Evolutionary conservation across 2,113 vertebrate species (phyloP), one percentile per base, ranked within the genome.

Genomic region (Glaucomys volans): DNA sequence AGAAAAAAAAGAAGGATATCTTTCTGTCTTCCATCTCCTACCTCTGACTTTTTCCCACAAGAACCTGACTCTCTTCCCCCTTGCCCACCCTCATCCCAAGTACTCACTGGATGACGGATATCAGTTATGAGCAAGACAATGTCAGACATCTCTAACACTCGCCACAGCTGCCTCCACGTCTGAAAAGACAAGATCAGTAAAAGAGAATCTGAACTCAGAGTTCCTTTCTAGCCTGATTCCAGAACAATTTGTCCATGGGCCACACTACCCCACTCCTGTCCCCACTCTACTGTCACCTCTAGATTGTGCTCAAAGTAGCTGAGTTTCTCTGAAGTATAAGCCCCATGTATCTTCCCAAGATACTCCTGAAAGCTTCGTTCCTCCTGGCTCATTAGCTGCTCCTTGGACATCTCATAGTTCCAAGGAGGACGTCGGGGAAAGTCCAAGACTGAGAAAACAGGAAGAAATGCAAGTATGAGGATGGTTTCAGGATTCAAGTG

Each of bases 221-320:
- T 69, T 42, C 16, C 40, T 64, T 42, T 82, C 32, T 62, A 42
- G 71, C 69, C 42, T 4, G 16, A 94, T 20, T 28, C 64, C 83
- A 84, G 26, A n/a, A 8, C 47, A n/a, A 32, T 42, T 1, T 57
- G 30, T 10, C 20, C 13, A 50, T 35, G 10, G 74, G 44, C 59
- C 67, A 42, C 62, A 67, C 5, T 12, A 22, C 18, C 77, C 20
- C 13, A 11, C 6, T 85, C 37, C 37, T 8, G 26, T 12, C 11
- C 79, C 64, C 4, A 40, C 13, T 67, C 59, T 52, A 24, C 9
- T n/a, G 94, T 98, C 86, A 99, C 99, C 99, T 99, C 99, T 64
- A 99, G 97, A 96, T 99, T 99, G 98, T 99, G 99, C 93, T 99
- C 99, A 95, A 99, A 99, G 98, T 99, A 99, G 98, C 99, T 99